phyloP scores from a whole-genome alignment of 2,888 invertebrate genomes.

The Hydraecia micacea region DNA sequence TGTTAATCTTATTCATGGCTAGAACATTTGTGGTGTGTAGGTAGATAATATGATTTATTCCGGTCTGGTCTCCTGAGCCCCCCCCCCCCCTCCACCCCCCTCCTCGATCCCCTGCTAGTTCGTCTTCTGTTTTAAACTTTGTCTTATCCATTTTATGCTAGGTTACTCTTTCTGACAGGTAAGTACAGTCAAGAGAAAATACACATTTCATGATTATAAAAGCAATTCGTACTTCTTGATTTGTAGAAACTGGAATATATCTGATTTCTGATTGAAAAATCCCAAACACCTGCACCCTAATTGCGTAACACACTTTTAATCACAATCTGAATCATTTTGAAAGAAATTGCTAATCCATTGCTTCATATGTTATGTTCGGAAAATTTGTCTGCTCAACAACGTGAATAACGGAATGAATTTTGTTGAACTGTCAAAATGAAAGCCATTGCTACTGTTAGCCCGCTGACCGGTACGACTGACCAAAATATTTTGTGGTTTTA shows the following conservation, averaged over 20 bases:
- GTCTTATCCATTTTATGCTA: too few species aligned
- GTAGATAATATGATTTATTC: constrained; percentile 1
- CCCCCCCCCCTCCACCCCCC: too few species aligned
- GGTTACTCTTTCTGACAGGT: too few species aligned
- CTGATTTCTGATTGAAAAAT: not conserved
- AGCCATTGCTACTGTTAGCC: not conserved
- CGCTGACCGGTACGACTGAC: not conserved
- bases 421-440: not conserved
- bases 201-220: too few species aligned
- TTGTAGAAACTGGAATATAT: not conserved
- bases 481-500: not conserved
- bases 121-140: too few species aligned
- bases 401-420: too few species aligned
- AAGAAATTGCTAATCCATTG: not conserved
- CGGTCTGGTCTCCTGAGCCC: too few species aligned
- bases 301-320: not conserved
- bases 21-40: not conserved
- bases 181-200: too few species aligned
- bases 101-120: too few species aligned
- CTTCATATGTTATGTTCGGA: not conserved
- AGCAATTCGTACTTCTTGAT: not conserved
- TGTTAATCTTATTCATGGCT: constrained; percentile 14
- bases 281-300: not conserved
- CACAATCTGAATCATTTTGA: not conserved
- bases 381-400: not conserved